These are phyloP conservation scores for Drosophila bunnanda DNA, from an alignment of 2,888 invertebrate genomes.

Conservation along the genomic window DNA sequence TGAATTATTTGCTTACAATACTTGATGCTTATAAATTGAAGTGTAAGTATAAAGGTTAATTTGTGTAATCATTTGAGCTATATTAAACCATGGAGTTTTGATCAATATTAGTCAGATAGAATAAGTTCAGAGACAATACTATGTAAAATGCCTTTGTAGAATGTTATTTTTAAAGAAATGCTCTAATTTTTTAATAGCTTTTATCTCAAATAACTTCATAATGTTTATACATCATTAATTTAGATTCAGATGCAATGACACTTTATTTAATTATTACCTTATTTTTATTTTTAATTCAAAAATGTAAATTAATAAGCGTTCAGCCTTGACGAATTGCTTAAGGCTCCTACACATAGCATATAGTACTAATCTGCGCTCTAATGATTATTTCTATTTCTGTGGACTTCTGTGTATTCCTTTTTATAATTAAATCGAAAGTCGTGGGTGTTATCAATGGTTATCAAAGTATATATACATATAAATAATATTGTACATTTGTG, in stretches of 20 bases:
- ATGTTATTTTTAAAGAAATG: no score
- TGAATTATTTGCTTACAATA: no score
- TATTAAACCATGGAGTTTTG: no score
- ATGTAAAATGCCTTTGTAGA: no score
- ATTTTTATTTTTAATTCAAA: not conserved
- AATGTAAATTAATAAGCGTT: not conserved
- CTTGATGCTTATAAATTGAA: no score
- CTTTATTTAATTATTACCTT: rapidly evolving
- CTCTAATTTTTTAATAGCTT: no score
- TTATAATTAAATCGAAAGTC: constrained; percentile 57
- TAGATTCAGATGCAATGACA: not conserved
- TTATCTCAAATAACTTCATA: not conserved
- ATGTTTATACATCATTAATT: not conserved
- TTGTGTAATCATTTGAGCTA: no score
- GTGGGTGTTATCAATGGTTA: constrained; percentile 79
- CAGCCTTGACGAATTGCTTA: constrained; percentile 15
- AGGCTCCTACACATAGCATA: constrained; percentile 9
- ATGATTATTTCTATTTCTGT: constrained; percentile 24
- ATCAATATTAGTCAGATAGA: no score
- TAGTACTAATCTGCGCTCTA: constrained; percentile 13
- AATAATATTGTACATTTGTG: constrained; percentile 42
- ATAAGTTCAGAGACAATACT: no score
- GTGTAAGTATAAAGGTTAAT: no score
- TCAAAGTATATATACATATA: constrained; percentile 49
- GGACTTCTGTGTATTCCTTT: constrained; percentile 43